Conservation (phyloP, 2,888 invertebrate genomes). For the Eledone cirrhosa region DNA sequence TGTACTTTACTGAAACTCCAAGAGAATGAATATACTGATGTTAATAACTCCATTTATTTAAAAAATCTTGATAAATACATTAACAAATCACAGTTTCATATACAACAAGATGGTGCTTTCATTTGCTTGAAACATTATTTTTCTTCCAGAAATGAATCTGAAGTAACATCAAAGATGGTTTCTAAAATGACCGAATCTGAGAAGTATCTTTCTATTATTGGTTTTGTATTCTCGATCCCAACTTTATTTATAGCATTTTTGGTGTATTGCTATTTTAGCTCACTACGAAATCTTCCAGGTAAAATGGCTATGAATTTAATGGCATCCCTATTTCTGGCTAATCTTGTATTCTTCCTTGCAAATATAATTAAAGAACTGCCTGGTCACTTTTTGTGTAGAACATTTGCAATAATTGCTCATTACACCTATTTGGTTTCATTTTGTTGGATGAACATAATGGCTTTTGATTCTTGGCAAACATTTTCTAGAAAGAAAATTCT, state of each 20-base stretch:
- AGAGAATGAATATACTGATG: background rate
- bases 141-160: background rate
- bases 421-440: conserved; percentile 71
- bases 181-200: conserved; percentile 34
- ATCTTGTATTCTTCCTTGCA: conserved; percentile 70
- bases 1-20: background rate
- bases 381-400: conserved; percentile 32
- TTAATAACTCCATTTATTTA: background rate
- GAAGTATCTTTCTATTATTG: conserved; percentile 71
- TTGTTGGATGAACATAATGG: conserved; percentile 71
- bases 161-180: background rate
- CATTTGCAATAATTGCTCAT: conserved; percentile 68
- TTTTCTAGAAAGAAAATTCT: conserved; percentile 49
- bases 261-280: conserved; percentile 68
- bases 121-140: background rate
- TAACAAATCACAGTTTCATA: background rate
- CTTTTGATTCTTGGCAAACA: conserved; percentile 72
- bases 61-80: background rate
- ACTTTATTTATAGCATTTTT: conserved; percentile 68
- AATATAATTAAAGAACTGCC: conserved; percentile 30
- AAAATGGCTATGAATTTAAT: conserved; percentile 71
- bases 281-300: conserved; percentile 70
- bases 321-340: conserved; percentile 68
- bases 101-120: background rate
- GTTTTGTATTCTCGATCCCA: conserved; percentile 72